phyloP scores from a whole-genome alignment of 1,140 invertebrate species.

The Hylaeus anthracinus region DNA sequence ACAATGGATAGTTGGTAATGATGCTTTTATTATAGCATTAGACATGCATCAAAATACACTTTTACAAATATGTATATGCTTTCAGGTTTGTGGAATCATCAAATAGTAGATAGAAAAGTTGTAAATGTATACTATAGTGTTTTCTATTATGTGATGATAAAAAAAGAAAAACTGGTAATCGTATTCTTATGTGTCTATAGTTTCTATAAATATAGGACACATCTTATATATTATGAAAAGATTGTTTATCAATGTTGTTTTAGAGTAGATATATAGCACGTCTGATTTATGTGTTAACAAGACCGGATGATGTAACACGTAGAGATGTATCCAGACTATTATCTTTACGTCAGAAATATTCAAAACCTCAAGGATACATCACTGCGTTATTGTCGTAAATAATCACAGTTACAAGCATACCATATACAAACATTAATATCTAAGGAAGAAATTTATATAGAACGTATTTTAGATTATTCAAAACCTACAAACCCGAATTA shows the following conservation, averaged over 20 bases:
- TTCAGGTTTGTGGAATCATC: constrained; percentile 72
- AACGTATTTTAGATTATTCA: constrained; percentile 72
- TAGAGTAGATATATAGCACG: constrained; percentile 68
- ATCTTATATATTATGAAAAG: constrained; percentile 8
- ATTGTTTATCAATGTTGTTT: constrained; percentile 19
- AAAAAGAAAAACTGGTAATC: constrained; percentile 68
- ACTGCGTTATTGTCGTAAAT: constrained; percentile 73
- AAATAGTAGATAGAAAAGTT: constrained; percentile 67
- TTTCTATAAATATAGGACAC: not conserved
- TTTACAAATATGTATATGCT: constrained; percentile 19
- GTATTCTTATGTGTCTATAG: constrained; percentile 16
- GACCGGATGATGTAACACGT: constrained; percentile 76
- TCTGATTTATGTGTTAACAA: constrained; percentile 75
- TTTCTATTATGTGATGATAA: constrained; percentile 70
- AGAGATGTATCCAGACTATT: constrained; percentile 71
- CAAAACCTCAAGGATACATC: constrained; percentile 67
- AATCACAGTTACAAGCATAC: constrained; percentile 3
- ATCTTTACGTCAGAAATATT: constrained; percentile 50
- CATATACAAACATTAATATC: constrained; percentile 1
- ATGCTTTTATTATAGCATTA: constrained; percentile 20
- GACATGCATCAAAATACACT: too few species aligned
- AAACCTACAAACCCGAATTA: constrained; percentile 79
- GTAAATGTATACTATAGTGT: constrained; percentile 74
- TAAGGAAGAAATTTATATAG: constrained; percentile 15
- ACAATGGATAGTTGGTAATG: constrained; percentile 74